Evolutionary conservation across 2,113 vertebrate species (phyloP), one percentile per base, ranked within the genome.

Genomic region (Vombatus ursinus): DNA sequence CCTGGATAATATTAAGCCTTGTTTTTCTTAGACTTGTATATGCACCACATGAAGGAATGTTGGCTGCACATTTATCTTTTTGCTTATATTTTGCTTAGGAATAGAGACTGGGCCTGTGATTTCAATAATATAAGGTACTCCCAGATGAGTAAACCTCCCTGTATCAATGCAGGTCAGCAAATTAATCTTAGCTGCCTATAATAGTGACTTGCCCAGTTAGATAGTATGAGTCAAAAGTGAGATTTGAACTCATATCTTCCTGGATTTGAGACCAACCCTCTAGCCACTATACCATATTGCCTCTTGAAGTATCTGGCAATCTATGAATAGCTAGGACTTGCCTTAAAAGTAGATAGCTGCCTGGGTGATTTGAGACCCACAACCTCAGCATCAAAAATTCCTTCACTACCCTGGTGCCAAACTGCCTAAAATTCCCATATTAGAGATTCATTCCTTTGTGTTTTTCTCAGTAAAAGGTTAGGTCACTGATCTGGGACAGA

Each of bases 271-370:
- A 9, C 2, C 57, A 68, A n/a, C 6, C 61, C 31, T 68, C 12
- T 68, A 68, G 57, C 31, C 12, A 68, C 3, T 68, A 68, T 31
- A 37, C 61, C 22, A 68, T 37, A 50, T 8, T 95, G 77, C 52
- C 51, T 95, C 93, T 77, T 68, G 93, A 93, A 90, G 90, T 52
- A 91, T 25, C 90, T 53, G 91, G 31, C 37, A 26, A 93, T 94
- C 61, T 24, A 0, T 52, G 44, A 89, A 54, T 2, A 1, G 50
- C n/a, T 6, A 2, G 89, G 31, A 91, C 61, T 57, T 92, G 44
- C 49, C 14, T 89, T 49, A 57, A 91, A 61, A 53, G 6, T 9
- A 77, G 37, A 77, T 77, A n/a, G 3, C 37, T 44, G 12, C 8
- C 31, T 31, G n/a, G 2, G 31, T 61, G 49, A n/a, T 77, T 77